Base-by-base conservation (phyloP, 2,797 vertebrate species). In the Lepilemur ruficaudatus region DNA sequence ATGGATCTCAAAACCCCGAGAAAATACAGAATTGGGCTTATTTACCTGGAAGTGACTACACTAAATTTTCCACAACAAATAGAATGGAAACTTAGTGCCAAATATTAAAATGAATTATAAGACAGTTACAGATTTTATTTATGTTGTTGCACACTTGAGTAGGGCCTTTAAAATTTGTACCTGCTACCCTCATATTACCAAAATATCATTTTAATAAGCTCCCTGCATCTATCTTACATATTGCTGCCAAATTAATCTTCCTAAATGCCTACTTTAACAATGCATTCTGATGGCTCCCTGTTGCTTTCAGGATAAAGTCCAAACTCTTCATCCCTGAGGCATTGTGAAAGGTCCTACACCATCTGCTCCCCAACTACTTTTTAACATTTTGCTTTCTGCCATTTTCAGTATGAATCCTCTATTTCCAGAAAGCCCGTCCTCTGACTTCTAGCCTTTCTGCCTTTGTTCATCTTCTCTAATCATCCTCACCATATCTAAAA, bases 201-300 rank as follows among this genome's bases (percentile, higher is more conserved):
- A 95, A 93, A 94, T 86, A 95, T 46, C 80, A 59, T 98, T 96
- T 97, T 93, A 95, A 95, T 96, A 95, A 92, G 87, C 59, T 86
- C 59, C 70, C 76, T 81, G 83, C 52, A 78, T 96, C 70, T 30
- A 32, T 93, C 92, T 87, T 89, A 75, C 61, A 55, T 67, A 67
- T 20, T 25, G 30, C 23, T 95, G 95, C 84, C 94, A 97, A 95
- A 93, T 96, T 86, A 96, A 95, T 97, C 52, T 96, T 92, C 43
- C 87, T 95, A 96, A 88, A 85, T 93, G 50, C 69, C 61, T 72
- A 20, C n/a, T 94, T 96, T 85, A 87, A 94, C 78, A 81, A 94
- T 65, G 23, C 48, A 69, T 38, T 57, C 57, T 1, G 0, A 81
- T 59, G 63, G 70, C 52, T 73, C 82, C 94, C 93, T 82, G 50